A percentile compares a stretch with the other conserved stretches of the same genome.
These are phyloP conservation scores for Nymphicus hollandicus DNA, from an alignment of 2,113 vertebrate genomes.

Conservation along the genomic window DNA sequence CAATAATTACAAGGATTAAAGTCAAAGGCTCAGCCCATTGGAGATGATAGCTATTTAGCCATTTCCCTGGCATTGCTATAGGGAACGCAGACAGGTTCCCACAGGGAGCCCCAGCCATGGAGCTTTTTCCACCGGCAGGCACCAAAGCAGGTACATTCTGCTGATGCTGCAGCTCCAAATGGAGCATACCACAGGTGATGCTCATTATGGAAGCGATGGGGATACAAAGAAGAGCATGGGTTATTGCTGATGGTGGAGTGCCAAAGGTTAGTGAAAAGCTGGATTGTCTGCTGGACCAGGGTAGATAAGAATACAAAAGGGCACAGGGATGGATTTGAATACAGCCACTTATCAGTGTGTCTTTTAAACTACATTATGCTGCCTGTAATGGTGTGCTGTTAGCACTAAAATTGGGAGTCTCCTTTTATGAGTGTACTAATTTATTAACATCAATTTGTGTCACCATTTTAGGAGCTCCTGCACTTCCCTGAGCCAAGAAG, in stretches of 20 bases:
- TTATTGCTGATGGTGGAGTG: constrained; percentile 67
- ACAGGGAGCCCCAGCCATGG: background rate
- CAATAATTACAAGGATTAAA: constrained; percentile 48
- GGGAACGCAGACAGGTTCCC: constrained; percentile 12
- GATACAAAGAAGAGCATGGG: constrained; percentile 8
- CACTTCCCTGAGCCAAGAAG: constrained; percentile 39
- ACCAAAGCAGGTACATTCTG: constrained; percentile 32
- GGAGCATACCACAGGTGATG: constrained; percentile 68
- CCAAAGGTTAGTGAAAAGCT: constrained; percentile 79
- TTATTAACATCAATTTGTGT: constrained; percentile 74
- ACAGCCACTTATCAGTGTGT: constrained; percentile 68
- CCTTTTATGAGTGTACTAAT: constrained; percentile 70
- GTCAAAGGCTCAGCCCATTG: background rate
- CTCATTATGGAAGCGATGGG: constrained; percentile 59
- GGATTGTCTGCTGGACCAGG: constrained; percentile 72
- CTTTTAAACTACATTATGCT: constrained; percentile 74
- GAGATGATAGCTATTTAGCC: constrained; percentile 28
- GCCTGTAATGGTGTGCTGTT: constrained; percentile 67
- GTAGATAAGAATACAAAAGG: constrained; percentile 81
- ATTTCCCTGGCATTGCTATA: background rate
- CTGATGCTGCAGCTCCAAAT: constrained; percentile 37
- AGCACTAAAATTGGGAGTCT: constrained; percentile 64
- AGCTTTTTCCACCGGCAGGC: constrained; percentile 27
- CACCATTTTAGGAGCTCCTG: constrained; percentile 56
- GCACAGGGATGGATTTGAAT: constrained; percentile 74